Conservation (phyloP, 2,888 invertebrate genomes). For the Litoditis marina region DNA sequence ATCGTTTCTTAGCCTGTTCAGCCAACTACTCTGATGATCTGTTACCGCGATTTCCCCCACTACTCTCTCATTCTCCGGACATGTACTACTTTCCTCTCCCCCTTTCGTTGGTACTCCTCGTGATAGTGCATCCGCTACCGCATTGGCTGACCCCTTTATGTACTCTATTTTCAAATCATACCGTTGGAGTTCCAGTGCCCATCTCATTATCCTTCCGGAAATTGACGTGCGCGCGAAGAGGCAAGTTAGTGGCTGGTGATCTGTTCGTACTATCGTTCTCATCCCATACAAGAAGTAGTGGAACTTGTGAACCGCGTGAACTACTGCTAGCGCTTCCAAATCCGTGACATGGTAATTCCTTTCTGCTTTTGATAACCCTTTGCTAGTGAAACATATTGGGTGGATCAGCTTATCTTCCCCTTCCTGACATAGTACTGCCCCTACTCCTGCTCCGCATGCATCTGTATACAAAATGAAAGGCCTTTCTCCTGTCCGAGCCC, state of each 20-base stretch:
- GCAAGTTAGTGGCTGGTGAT: conserved; percentile 22
- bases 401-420: conserved; percentile 12
- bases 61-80: too few species aligned
- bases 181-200: conserved; percentile 11
- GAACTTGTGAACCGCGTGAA: conserved; percentile 19
- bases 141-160: too few species aligned
- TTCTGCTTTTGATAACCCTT: conserved; percentile 24
- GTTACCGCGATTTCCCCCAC: too few species aligned
- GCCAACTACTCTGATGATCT: background rate
- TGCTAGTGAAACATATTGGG: conserved; percentile 13
- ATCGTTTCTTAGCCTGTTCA: conserved; percentile 4
- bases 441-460: conserved; percentile 29
- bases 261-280: conserved; percentile 20
- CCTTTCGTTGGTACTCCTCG: conserved; percentile 3
- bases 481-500: conserved; percentile 18
- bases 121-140: conserved; percentile 21
- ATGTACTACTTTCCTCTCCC: background rate
- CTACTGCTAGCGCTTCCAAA: conserved; percentile 33
- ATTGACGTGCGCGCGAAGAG: conserved; percentile 5
- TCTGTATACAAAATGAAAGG: conserved; percentile 37
- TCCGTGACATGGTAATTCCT: conserved; percentile 24
- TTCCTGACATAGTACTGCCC: conserved; percentile 34
- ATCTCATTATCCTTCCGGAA: conserved; percentile 11
- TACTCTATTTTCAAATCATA: conserved; percentile 8
- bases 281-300: conserved; percentile 18